These are phyloP conservation scores for Myodes glareolus DNA, from an alignment of 2,113 vertebrate species.

Conservation along the genomic window DNA sequence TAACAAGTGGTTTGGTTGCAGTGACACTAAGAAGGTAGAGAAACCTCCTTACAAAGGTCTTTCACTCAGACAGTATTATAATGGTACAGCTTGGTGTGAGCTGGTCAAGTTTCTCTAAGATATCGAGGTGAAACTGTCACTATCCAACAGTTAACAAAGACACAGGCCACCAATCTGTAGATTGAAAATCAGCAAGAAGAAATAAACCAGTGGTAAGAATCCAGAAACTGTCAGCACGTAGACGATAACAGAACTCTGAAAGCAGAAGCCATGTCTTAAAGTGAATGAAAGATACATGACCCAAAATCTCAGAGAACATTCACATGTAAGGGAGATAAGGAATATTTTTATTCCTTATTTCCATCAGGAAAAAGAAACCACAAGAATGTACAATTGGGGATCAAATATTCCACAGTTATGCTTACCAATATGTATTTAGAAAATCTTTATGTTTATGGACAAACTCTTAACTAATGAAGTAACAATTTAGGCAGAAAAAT, in stretches of 20 bases:
- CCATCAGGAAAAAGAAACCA: not conserved
- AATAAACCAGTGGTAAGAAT: not conserved
- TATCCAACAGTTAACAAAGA: not conserved
- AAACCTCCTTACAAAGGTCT: not conserved
- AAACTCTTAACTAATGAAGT: not conserved
- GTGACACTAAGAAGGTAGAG: not conserved
- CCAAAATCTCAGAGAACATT: not conserved
- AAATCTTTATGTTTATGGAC: not conserved
- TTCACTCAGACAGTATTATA: not conserved
- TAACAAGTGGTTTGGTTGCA: not conserved
- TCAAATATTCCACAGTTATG: not conserved
- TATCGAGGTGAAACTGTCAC: not conserved
- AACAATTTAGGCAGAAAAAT: not conserved
- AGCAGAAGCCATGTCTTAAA: not conserved
- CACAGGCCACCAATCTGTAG: not conserved
- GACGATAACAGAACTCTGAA: not conserved
- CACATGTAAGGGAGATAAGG: not conserved
- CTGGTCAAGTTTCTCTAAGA: not conserved
- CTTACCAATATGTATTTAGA: not conserved
- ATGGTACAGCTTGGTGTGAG: not conserved
- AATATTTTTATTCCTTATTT: not conserved
- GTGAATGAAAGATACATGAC: not conserved
- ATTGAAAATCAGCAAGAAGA: slow-evolving; percentile 25
- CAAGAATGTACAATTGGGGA: not conserved
- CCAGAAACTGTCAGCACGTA: not conserved